Base-by-base conservation (phyloP, 2,113 vertebrate species). In the Noturus placidus region DNA sequence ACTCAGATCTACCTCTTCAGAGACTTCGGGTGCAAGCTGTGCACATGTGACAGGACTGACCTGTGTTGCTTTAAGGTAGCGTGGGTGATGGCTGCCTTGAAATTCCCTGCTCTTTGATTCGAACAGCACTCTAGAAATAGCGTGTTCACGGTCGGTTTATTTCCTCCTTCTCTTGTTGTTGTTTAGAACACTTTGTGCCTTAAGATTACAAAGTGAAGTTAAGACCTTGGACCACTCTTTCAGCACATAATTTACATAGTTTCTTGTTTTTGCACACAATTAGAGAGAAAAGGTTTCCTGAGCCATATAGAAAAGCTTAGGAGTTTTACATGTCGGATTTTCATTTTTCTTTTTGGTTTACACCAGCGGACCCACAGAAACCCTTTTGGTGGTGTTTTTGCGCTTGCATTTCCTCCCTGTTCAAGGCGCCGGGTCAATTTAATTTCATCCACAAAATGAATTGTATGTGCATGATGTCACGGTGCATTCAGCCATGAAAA, bases 51-150 rank as follows among this genome's bases (percentile, higher is more conserved):
- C 46, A 57, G 70, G 82, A 80, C 87, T 94, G 93, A 94, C 95
- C 94, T 92, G 91, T 83, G 90, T 89, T 89, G 87, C 93, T 93
- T 92, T 91, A 93, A 93, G 92, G 91, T 91, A 92, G 91, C 83
- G 93, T 95, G 91, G 94, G 94, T 91, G 92, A 89, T 90, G 88
- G 93, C 91, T 90, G 89, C 89, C 90, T 91, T 90, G 89, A 87
- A 82, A 82, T 61, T 38, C 19, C 79, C 72, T 22, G 35, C 67
- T 84, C 87, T 85, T 89, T 85, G 79, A 82, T 93, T 90, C 79
- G 84, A 94, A 88, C 92, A 93, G 87, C 92, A 91, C 89, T 93
- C 91, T 93, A 88, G 93, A 94, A 94, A 95, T 93, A 92, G 90
- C 92, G 92, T 84, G 27, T 77, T 35, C 33, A 17, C 38, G 50